phyloP scores from a whole-genome alignment of 2,797 vertebrate species.

The Epinephelus coioides region DNA sequence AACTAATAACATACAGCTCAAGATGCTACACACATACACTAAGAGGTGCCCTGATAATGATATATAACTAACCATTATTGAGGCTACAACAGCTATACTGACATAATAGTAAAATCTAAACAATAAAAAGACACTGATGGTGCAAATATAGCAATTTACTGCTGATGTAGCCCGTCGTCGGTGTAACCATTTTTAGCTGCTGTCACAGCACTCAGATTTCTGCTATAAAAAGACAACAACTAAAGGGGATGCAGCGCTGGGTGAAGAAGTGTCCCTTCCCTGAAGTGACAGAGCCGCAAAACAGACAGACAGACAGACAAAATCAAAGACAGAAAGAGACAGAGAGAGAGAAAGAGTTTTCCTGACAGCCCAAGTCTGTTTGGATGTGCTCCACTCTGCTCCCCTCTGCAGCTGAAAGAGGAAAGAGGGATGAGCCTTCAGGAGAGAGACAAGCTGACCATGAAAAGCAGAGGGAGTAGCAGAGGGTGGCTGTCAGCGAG shows the following conservation, averaged over 20 bases:
- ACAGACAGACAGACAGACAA: conserved; percentile 66
- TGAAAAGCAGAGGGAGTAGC: conserved; percentile 78
- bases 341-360: conserved; percentile 64
- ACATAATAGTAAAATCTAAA: conserved; percentile 24
- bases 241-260: conserved; percentile 66
- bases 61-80: not conserved
- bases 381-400: conserved; percentile 69
- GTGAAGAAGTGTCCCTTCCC: conserved; percentile 74
- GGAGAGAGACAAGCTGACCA: conserved; percentile 78
- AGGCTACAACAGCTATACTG: not conserved
- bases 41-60: not conserved
- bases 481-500: conserved; percentile 75
- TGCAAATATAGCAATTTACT: conserved; percentile 71
- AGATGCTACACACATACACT: not conserved
- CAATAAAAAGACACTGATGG: conserved; percentile 31
- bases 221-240: conserved; percentile 79
- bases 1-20: conserved; percentile 11
- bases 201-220: conserved; percentile 72
- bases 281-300: conserved; percentile 73
- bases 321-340: conserved; percentile 69
- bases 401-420: conserved; percentile 62
- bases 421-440: conserved; percentile 71
- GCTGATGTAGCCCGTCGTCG: conserved; percentile 62
- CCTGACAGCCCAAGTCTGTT: conserved; percentile 77
- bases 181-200: conserved; percentile 76